phyloP scores from a whole-genome alignment of 2,888 invertebrate species.

The Hesperia comma region DNA sequence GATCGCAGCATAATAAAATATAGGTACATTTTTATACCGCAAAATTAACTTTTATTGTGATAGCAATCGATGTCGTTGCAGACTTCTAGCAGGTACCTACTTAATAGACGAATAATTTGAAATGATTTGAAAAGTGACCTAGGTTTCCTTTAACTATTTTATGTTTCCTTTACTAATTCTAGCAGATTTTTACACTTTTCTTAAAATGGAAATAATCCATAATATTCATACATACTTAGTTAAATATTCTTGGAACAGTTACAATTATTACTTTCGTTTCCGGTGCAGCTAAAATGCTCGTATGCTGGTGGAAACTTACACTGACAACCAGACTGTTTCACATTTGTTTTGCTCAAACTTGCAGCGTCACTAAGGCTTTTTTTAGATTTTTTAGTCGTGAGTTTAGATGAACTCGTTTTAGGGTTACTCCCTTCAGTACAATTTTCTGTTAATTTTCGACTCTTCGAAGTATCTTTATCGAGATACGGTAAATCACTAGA shows the following conservation, averaged over 20 bases:
- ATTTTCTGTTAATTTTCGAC: background rate
- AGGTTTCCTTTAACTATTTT: too few relatives aligned
- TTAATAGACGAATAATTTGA: too few relatives aligned
- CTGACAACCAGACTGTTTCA: constrained; percentile 43
- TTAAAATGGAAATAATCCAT: too few relatives aligned
- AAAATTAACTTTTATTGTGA: too few relatives aligned
- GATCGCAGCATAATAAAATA: too few relatives aligned
- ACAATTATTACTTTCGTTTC: constrained; percentile 56
- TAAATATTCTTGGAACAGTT: constrained; percentile 41
- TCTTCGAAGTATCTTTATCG: background rate
- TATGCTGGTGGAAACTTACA: constrained; percentile 59
- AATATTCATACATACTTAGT: background rate
- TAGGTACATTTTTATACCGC: too few relatives aligned
- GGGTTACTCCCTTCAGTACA: background rate
- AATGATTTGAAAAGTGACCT: too few relatives aligned
- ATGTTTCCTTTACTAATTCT: too few relatives aligned
- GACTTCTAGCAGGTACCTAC: too few relatives aligned
- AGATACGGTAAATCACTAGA: background rate
- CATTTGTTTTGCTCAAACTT: background rate
- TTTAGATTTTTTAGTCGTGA: background rate
- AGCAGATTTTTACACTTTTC: too few relatives aligned
- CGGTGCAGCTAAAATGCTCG: constrained; percentile 54
- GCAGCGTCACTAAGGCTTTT: background rate
- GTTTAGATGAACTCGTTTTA: background rate
- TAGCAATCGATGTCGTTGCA: too few relatives aligned